These are phyloP conservation scores for Paedocypris micromegethes DNA, from an alignment of 2,797 vertebrate species.

Conservation along the genomic window DNA sequence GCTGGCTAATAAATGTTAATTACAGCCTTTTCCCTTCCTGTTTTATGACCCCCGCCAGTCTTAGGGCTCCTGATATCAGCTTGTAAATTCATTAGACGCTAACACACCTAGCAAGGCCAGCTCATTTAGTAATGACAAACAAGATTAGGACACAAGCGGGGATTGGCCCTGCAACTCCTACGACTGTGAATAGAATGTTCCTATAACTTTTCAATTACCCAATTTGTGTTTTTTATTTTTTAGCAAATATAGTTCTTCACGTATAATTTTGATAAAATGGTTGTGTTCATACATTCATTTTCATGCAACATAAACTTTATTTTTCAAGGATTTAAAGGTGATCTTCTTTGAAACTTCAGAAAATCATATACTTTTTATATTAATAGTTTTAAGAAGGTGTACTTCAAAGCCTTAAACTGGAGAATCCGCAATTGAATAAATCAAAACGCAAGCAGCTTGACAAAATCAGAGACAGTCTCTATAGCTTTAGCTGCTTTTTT, in stretches of 20 bases:
- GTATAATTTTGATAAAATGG: no score
- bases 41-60: conserved; percentile 80
- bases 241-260: no score
- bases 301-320: no score
- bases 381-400: no score
- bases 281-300: no score
- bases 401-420: no score
- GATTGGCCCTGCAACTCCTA: conserved; percentile 47
- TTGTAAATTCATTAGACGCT: conserved; percentile 96
- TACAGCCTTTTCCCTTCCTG: conserved; percentile 58
- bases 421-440: no score
- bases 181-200: conserved; percentile 20
- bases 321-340: no score
- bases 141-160: conserved; percentile 74
- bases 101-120: conserved; percentile 87
- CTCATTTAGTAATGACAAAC: conserved; percentile 94
- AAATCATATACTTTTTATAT: no score
- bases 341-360: no score
- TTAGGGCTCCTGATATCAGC: conserved; percentile 76
- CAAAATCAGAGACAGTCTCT: neutral
- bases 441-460: conserved; percentile 18
- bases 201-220: neutral
- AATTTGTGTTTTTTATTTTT: no score
- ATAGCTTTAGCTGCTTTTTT: no score
- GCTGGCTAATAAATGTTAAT: conserved; percentile 81